These are phyloP conservation scores for Loris lydekkerianus DNA, from an alignment of 2,797 vertebrate genomes.

Conservation along the genomic window DNA sequence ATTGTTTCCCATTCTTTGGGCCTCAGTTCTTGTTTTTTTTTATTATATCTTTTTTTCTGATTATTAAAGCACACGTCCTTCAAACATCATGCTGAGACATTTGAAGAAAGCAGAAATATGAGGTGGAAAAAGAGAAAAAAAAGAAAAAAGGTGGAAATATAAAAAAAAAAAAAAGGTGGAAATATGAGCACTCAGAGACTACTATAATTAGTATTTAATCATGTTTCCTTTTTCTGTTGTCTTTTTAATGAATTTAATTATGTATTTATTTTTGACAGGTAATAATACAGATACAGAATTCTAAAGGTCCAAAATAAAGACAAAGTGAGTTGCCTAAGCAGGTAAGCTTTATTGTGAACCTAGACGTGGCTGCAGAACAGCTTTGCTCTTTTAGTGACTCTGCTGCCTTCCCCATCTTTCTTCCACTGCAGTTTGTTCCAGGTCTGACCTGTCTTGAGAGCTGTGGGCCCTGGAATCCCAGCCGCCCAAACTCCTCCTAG, in stretches of 20 bases:
- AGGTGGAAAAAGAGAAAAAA: too few relatives aligned
- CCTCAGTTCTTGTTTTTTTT: not conserved
- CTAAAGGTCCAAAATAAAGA: not conserved
- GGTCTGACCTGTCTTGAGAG: not conserved
- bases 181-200: not conserved
- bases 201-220: not conserved
- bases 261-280: not conserved
- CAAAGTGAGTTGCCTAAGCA: not conserved
- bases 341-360: not conserved
- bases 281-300: not conserved
- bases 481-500: not conserved
- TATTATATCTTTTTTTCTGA: not conserved
- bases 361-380: not conserved
- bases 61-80: not conserved
- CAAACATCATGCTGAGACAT: not conserved
- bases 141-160: too few relatives aligned
- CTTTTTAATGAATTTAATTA: not conserved
- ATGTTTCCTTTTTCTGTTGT: not conserved
- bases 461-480: not conserved
- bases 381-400: not conserved
- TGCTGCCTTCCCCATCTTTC: not conserved
- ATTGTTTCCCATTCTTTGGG: not conserved
- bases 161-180: not conserved
- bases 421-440: not conserved
- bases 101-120: not conserved